phyloP scores from a whole-genome alignment of 2,113 vertebrate genomes.

The Felis catus region F.catus_Fca126_mat1.0 CM031412.1:197133501-197134000 shows the following conservation, averaged over 20 bases:
- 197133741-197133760: not conserved
- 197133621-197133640: not conserved
- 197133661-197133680: accelerated
- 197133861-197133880: conserved; percentile 90
- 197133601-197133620: not conserved
- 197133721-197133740: not conserved
- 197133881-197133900: conserved; percentile 92
- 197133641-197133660: not conserved
- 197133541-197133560: not conserved
- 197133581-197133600: not conserved
- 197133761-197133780: conserved; percentile 92
- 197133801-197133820: conserved; percentile 92
- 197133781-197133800: conserved; percentile 92
- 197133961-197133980: not conserved
- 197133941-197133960: not conserved
- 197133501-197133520: accelerated
- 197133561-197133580: not conserved
- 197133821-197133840: conserved; percentile 94
- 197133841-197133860: conserved; percentile 95
- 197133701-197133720: not conserved
- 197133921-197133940: not conserved
- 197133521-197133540: not conserved
- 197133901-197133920: not conserved
- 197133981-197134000: not conserved
- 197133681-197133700: not conserved